Base-by-base conservation (phyloP, 2,888 invertebrate species). In the Drosophila colorata region DNA sequence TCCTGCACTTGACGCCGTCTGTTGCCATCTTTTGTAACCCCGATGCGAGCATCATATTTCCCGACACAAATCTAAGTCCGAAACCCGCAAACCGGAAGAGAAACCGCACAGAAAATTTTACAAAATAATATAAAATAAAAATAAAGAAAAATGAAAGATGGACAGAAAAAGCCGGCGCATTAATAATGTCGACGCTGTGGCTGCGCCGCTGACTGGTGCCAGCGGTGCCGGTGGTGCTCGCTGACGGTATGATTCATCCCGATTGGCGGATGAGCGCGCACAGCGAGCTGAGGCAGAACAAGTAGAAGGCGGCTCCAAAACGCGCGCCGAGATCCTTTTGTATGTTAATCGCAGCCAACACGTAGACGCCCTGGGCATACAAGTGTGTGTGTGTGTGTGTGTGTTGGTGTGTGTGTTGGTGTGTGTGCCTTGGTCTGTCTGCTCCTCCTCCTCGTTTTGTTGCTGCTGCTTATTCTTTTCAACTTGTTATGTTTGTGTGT, bases 271-370 rank as follows among this genome's bases (percentile, higher is more conserved):
- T 77, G 74, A 58, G 63, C 58, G 53, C 63, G 16, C 57, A 58
- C 75, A 59, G 7, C 37, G 14, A 16, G 16, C 33, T 14, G 53
- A 35, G 43, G 60, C 46, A 51, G 51, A 60, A 60, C 57, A 23
- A 55, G 70, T 57, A 87, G 88, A 87, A 88, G 85, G 85, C 83
- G 90, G 85, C 88, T 87, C 90, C 85, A 86, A 87, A 89, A 51
- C 28, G 55, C 63, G 71, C 46, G 55, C 33, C 48, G 51, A 76
- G 88, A 90, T 89, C 89, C 89, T 89, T 89, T 90, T 89, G 91
- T 89, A 89, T 89, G 89, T 90, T 90, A 89, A 89, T 89, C 90
- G 87, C 80, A 64, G 61, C 47, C 60, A 78, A 74, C 78, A 81
- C 76, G 53, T 58, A 71, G 69, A 72, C 69, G 67, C 66, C 69